phyloP scores from a whole-genome alignment of 2,888 invertebrate species.

The Timema cristinae region DNA sequence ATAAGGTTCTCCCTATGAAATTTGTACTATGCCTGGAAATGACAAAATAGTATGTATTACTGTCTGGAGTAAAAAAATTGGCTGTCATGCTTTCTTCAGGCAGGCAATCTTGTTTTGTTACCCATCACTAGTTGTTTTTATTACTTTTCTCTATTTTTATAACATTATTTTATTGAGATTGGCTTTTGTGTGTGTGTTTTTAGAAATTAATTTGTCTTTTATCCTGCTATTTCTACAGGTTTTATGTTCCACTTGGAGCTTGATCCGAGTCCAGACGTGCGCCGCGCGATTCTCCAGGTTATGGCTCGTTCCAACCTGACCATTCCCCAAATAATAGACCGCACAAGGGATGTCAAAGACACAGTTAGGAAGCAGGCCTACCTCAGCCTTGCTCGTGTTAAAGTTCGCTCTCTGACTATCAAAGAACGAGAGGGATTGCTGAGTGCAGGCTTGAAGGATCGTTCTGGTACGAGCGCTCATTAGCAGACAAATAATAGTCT shows the following conservation, averaged over 20 bases:
- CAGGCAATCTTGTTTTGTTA: too few relatives aligned
- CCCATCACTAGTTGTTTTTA: too few relatives aligned
- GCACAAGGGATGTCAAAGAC: constrained; percentile 73
- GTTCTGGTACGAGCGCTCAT: constrained; percentile 37
- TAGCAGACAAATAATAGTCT: too few relatives aligned
- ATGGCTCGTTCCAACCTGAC: constrained; percentile 70
- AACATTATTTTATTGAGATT: neutral
- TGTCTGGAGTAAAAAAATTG: too few relatives aligned
- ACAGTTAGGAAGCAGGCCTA: constrained; percentile 63
- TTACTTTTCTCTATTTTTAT: neutral
- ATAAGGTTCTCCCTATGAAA: too few relatives aligned
- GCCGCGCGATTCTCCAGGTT: constrained; percentile 63
- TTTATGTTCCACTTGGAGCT: constrained; percentile 66
- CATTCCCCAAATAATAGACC: constrained; percentile 63
- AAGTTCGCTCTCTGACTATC: constrained; percentile 57
- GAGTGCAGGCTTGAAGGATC: constrained; percentile 60
- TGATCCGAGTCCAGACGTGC: constrained; percentile 74
- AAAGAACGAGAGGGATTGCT: constrained; percentile 59
- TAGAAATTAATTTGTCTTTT: neutral
- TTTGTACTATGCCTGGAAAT: too few relatives aligned
- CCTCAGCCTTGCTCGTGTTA: constrained; percentile 50
- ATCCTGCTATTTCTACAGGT: constrained; percentile 40
- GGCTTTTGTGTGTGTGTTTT: neutral
- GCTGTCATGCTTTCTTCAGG: too few relatives aligned
- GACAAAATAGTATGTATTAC: too few relatives aligned